Evolutionary conservation across 2,797 vertebrate species (phyloP).

Genomic region (Sitta carolinensis): DNA sequence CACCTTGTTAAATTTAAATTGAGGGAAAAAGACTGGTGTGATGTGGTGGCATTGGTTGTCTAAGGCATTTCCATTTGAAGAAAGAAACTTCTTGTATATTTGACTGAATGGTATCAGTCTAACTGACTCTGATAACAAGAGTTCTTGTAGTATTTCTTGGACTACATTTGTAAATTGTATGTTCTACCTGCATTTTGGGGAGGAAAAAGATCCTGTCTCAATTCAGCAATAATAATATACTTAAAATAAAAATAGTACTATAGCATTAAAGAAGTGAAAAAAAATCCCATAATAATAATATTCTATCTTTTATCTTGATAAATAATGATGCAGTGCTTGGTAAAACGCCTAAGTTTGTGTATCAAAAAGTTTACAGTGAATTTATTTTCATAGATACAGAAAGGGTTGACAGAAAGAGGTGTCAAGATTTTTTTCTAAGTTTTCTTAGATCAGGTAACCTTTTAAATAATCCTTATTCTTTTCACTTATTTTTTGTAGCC

Average conservation of each 20-base stretch:
- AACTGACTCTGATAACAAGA: background rate
- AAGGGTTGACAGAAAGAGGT: background rate
- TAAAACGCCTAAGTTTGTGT: background rate
- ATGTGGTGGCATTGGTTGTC: background rate
- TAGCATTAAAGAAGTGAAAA: background rate
- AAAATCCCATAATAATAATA: background rate
- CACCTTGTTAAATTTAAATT: background rate
- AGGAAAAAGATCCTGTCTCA: background rate
- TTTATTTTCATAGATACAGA: background rate
- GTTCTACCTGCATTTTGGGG: background rate
- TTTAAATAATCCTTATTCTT: slow-evolving; percentile 10
- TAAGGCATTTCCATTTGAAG: background rate
- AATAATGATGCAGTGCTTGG: background rate
- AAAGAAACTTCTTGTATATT: background rate
- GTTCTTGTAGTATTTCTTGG: background rate
- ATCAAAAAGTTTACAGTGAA: background rate
- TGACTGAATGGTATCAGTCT: background rate
- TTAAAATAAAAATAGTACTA: background rate
- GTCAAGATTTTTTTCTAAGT: background rate
- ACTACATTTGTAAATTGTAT: background rate
- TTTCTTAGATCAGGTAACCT: background rate
- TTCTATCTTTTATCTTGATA: background rate
- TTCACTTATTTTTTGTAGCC: slow-evolving; percentile 74
- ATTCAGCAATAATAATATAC: background rate
- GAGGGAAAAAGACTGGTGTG: background rate